phyloP scores from a whole-genome alignment of 2,888 invertebrate genomes.

The Philopedon plagiatum region DNA sequence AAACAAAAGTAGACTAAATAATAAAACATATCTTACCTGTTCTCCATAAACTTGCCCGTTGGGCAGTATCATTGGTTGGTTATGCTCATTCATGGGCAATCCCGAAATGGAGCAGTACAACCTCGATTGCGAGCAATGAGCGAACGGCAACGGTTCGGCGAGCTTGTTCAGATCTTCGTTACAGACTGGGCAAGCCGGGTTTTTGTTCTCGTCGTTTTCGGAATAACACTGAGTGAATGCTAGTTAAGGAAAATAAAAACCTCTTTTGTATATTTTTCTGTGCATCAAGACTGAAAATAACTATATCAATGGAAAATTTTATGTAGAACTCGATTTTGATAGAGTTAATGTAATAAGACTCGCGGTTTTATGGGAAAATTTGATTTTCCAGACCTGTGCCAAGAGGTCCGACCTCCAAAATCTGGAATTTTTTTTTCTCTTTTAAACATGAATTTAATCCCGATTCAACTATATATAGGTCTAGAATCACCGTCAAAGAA shows the following conservation, averaged over 20 bases:
- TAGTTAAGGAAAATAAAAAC: slow-evolving; percentile 54
- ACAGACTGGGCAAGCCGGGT: slow-evolving; percentile 94
- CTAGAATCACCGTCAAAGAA: too few species aligned
- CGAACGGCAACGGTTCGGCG: slow-evolving; percentile 90
- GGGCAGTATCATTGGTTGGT: slow-evolving; percentile 98
- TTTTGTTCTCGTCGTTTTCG: slow-evolving; percentile 75
- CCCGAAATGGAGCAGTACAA: slow-evolving; percentile 94
- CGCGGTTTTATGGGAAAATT: too few species aligned
- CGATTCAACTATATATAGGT: too few species aligned
- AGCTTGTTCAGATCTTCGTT: slow-evolving; percentile 88
- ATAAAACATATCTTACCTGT: slow-evolving; percentile 74
- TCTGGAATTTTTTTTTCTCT: too few species aligned
- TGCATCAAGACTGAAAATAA: too few species aligned
- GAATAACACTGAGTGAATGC: slow-evolving; percentile 79
- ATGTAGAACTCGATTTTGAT: too few species aligned
- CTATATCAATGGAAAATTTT: too few species aligned
- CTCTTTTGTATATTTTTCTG: slow-evolving; percentile 12
- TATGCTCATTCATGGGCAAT: slow-evolving; percentile 94
- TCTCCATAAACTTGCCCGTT: slow-evolving; percentile 98
- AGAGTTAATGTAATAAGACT: too few species aligned
- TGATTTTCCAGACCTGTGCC: too few species aligned
- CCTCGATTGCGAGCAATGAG: slow-evolving; percentile 96
- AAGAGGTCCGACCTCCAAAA: too few species aligned
- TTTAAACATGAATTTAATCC: too few species aligned
- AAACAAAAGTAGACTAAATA: too few species aligned